Base-by-base conservation (phyloP, 2,113 vertebrate species). In the Silurus meridionalis region DNA sequence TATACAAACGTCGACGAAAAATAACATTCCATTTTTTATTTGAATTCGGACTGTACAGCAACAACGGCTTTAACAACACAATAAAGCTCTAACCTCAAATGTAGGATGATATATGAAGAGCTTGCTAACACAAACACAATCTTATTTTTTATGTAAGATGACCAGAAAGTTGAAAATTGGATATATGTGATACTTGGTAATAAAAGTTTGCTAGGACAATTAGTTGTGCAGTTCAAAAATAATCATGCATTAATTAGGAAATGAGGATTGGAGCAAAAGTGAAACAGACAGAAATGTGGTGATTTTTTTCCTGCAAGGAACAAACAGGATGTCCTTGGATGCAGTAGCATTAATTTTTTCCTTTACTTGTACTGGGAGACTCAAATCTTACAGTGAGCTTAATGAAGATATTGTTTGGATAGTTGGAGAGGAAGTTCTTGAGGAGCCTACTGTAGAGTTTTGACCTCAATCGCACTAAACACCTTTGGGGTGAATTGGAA, bases 1-100 rank as follows among this genome's bases (percentile, higher is more conserved):
- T 4, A 79, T 64, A 88, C 48, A 86, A 80, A 83, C 55, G 55
- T 37, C 19, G 14, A 75, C 84, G 11, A 48, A 64, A 75, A 71
- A 84, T 5, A 58, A 66, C 17, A 74, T 72, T 28, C 19, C 37
- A 63, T 61, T 84, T 71, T 50, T 13, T 67, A 53, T 83, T 86
- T 83, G 15, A 81, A 67, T 48, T 55, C 21, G 6, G 28, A 53
- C 14, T 63, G 63, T 66, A 77, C 15, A 11, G 37, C 4, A 28
- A 21, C n/a, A 8, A 9, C 3, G 5, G 6, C 11, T 46, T 71
- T 17, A 48, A 71, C 69, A 10, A 72, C 67, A 71, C 25, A 6
- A 69, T 48, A n/a, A 75, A 75, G 10, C 52, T 19, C 72, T 75
- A 75, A 75, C 21, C 48, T 19, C 3, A 4, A 58, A 19, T 61